Conservation (phyloP, 2,797 vertebrate species). For the Sebastes nivosus region DNA sequence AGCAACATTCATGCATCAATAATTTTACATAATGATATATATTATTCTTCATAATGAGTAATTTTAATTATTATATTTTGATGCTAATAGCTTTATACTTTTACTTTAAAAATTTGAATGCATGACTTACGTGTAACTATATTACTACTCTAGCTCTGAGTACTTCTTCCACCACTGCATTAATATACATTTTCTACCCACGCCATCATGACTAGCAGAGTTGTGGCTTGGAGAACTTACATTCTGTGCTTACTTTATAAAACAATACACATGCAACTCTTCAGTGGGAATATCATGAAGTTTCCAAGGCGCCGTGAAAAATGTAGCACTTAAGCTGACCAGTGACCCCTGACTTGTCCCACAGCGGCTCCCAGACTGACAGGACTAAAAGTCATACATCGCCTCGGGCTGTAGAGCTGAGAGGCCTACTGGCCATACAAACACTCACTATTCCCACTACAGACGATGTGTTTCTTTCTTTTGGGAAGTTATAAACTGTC, state of each 20-base stretch:
- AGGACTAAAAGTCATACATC: constrained; percentile 20
- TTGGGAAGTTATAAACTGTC: background rate
- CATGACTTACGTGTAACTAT: background rate
- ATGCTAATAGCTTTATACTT: background rate
- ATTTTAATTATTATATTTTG: background rate
- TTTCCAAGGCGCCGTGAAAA: constrained; percentile 2
- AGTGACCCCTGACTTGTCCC: constrained; percentile 37
- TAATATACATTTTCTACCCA: background rate
- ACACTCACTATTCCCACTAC: background rate
- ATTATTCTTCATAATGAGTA: background rate
- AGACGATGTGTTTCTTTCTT: background rate
- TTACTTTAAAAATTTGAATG: background rate
- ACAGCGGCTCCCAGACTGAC: background rate
- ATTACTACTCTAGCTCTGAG: background rate
- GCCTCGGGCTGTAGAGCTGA: constrained; percentile 17
- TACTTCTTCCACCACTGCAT: background rate
- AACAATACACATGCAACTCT: background rate
- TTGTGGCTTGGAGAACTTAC: background rate
- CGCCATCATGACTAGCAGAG: background rate
- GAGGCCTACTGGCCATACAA: background rate
- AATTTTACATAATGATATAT: background rate
- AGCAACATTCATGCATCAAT: background rate
- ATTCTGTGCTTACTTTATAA: background rate
- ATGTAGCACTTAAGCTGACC: constrained; percentile 32
- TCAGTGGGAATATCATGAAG: background rate